Evolutionary conservation across 2,797 vertebrate genomes (phyloP).

Genomic region (Centroberyx gerrardi): DNA sequence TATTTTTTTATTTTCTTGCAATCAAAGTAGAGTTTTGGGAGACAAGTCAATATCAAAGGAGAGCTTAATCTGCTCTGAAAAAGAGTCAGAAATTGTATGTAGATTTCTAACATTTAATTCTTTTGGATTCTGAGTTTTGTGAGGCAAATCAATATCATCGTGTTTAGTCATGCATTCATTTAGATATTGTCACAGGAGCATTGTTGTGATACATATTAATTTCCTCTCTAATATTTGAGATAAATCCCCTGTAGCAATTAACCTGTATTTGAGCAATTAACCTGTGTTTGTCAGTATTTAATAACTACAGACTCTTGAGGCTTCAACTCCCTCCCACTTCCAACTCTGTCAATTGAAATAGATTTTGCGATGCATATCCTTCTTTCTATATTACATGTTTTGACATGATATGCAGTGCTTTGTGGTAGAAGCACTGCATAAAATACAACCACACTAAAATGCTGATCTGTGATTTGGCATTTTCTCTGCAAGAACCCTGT

Average conservation of each 20-base stretch:
- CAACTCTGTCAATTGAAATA: conserved; percentile 13
- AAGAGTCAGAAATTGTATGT: not conserved
- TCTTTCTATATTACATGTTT: conserved; percentile 23
- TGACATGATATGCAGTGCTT: not conserved
- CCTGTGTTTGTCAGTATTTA: conserved; percentile 60
- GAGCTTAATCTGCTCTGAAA: too few species aligned
- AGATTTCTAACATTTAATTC: not conserved
- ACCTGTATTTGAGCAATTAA: conserved; percentile 73
- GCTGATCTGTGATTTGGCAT: conserved; percentile 39
- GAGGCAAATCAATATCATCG: conserved; percentile 37
- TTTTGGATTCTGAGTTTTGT: conserved; percentile 21
- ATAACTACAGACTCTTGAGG: conserved; percentile 58
- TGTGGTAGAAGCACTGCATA: conserved; percentile 5
- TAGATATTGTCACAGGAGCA: conserved; percentile 54
- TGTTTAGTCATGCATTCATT: conserved; percentile 46
- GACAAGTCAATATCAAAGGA: conserved; percentile 7
- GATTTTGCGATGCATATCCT: conserved; percentile 5
- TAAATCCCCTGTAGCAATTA: conserved; percentile 73
- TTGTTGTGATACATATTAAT: conserved; percentile 72
- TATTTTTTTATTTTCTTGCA: conserved; percentile 1
- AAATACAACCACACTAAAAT: conserved; percentile 43
- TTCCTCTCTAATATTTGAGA: conserved; percentile 68
- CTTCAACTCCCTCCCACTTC: conserved; percentile 9
- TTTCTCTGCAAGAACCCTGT: conserved; percentile 34
- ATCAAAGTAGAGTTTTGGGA: conserved; percentile 14